phyloP scores from a whole-genome alignment of 2,113 vertebrate genomes.

The Smithornis capensis region DNA sequence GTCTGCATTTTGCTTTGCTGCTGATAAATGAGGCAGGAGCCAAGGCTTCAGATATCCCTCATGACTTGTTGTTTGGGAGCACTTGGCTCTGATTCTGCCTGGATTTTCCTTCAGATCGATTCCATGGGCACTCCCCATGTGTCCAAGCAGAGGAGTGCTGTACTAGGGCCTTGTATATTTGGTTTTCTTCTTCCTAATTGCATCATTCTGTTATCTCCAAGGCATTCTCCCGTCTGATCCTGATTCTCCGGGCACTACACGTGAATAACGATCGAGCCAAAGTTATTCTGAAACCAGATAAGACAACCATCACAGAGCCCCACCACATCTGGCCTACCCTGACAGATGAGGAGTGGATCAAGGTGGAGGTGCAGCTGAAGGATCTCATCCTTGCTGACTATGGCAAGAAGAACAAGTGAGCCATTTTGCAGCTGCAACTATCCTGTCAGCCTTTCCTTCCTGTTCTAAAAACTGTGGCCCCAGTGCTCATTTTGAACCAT shows the following conservation, averaged over 20 bases:
- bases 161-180: not conserved
- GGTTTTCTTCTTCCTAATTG: not conserved
- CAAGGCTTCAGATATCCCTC: not conserved
- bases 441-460: not conserved
- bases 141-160: not conserved
- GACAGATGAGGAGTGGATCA: constrained; percentile 99
- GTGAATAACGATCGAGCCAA: constrained; percentile 98
- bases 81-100: not conserved
- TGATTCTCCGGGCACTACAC: constrained; percentile 93
- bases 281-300: constrained; percentile 98
- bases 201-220: constrained; percentile 28
- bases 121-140: not conserved
- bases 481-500: not conserved
- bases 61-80: not conserved
- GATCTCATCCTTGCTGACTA: constrained; percentile 98
- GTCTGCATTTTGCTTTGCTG: not conserved
- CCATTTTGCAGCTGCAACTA: not conserved
- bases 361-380: constrained; percentile 98
- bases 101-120: not conserved
- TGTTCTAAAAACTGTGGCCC: not conserved
- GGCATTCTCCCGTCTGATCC: constrained; percentile 98
- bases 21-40: not conserved
- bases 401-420: constrained; percentile 99
- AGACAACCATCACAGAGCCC: constrained; percentile 96
- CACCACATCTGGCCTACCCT: constrained; percentile 99